These are phyloP conservation scores for Cryptophagus acutangulus DNA, from an alignment of 2,888 invertebrate genomes.

Conservation along the genomic window DNA sequence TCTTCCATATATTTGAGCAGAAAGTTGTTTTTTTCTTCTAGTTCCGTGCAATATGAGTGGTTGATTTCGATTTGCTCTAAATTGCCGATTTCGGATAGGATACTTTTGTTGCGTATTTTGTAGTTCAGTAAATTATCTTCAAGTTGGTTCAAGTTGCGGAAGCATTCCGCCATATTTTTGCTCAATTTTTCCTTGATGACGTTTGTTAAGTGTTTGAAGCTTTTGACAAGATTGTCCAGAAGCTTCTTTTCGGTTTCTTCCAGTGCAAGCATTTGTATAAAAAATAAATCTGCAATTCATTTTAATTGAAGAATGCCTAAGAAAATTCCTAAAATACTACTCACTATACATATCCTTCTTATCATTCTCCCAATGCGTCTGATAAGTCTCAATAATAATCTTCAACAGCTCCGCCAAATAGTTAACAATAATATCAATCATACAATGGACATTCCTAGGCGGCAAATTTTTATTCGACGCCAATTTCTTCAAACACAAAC, in stretches of 20 bases:
- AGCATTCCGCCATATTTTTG: conserved; percentile 25
- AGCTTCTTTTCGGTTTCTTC: not conserved
- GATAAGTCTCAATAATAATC: conserved; percentile 38
- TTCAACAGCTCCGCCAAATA: conserved; percentile 34
- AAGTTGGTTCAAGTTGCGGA: conserved; percentile 26
- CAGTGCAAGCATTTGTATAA: too few relatives aligned
- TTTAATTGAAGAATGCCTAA: too few relatives aligned
- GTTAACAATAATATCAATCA: conserved; percentile 18
- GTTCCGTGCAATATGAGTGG: conserved; percentile 14
- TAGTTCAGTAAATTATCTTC: conserved; percentile 35
- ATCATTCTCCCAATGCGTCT: conserved; percentile 40
- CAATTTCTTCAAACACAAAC: conserved; percentile 9
- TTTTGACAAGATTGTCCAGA: conserved; percentile 20
- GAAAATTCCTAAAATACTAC: too few relatives aligned
- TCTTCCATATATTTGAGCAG: conserved; percentile 30
- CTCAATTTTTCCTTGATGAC: too few relatives aligned
- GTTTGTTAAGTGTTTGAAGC: conserved; percentile 31
- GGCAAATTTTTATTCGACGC: conserved; percentile 7
- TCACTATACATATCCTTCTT: too few relatives aligned
- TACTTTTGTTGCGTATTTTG: conserved; percentile 35
- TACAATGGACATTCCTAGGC: not conserved
- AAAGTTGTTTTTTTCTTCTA: conserved; percentile 1
- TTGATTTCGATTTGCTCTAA: conserved; percentile 30
- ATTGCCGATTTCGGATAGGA: conserved; percentile 28
- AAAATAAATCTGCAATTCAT: too few relatives aligned